These are phyloP conservation scores for Operophtera brumata DNA, from an alignment of 2,888 invertebrate genomes.

Conservation along the genomic window DNA sequence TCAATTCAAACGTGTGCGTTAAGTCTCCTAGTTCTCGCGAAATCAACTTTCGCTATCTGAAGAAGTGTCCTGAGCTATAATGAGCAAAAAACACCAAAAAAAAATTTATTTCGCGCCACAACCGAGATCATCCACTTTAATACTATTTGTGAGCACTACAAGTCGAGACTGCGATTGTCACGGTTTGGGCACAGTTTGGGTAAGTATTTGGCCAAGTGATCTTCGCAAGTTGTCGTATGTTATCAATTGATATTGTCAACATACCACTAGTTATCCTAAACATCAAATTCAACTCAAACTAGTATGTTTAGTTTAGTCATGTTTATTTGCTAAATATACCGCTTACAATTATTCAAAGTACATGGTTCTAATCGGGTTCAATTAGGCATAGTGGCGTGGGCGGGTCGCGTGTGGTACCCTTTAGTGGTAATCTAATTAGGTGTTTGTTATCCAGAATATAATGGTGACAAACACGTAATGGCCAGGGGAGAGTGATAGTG, in stretches of 20 bases:
- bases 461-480: slow-evolving; percentile 23
- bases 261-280: slow-evolving; percentile 21
- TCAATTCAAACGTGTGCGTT: no score
- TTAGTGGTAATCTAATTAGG: slow-evolving; percentile 30
- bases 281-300: slow-evolving; percentile 19
- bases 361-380: slow-evolving; percentile 38
- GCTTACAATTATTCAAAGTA: slow-evolving; percentile 41
- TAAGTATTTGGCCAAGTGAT: neutral
- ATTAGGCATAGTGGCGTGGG: slow-evolving; percentile 29
- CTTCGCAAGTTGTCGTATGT: slow-evolving; percentile 4
- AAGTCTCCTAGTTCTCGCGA: no score
- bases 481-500: slow-evolving; percentile 8
- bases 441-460: slow-evolving; percentile 29
- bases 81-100: no score
- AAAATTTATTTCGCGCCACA: no score
- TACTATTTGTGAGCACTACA: no score
- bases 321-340: slow-evolving; percentile 36
- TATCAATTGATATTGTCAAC: slow-evolving; percentile 10
- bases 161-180: no score
- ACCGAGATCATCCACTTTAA: no score
- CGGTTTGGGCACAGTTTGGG: no score
- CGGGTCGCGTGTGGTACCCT: slow-evolving; percentile 18
- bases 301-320: slow-evolving; percentile 12
- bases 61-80: no score
- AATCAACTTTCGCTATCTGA: no score